A percentile compares a stretch with the other conserved stretches of the same genome.
Evolutionary conservation across 2,113 vertebrate genomes (phyloP).

Genomic region (Sisor rabdophorus): DNA sequence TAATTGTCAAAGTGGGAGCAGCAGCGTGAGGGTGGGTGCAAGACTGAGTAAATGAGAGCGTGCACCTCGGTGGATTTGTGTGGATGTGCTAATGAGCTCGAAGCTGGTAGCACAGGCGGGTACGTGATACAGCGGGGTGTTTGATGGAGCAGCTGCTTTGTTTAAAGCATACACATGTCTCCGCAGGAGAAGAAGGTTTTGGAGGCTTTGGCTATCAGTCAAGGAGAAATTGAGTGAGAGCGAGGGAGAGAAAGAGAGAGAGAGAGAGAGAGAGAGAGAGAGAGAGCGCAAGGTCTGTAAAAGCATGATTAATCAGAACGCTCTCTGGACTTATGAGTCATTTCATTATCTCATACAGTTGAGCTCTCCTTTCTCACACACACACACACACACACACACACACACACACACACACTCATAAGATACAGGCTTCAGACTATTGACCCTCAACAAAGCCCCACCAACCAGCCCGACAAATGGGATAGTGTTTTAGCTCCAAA

Average conservation of each 20-base stretch:
- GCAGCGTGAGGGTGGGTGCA: slow-evolving; percentile 24
- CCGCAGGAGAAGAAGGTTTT: slow-evolving; percentile 8
- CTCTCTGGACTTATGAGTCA: slow-evolving; percentile 68
- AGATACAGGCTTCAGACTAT: slow-evolving; percentile 63
- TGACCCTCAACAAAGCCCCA: slow-evolving; percentile 69
- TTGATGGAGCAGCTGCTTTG: slow-evolving; percentile 20
- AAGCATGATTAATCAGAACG: slow-evolving; percentile 72
- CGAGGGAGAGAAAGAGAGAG: slow-evolving; percentile 53
- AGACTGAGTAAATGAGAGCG: slow-evolving; percentile 17
- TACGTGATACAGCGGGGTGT: background rate
- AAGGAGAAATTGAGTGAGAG: slow-evolving; percentile 45
- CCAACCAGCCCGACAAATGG: slow-evolving; percentile 69
- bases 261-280: slow-evolving; percentile 43
- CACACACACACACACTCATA: slow-evolving; percentile 33
- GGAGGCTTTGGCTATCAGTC: slow-evolving; percentile 34
- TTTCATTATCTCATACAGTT: slow-evolving; percentile 68
- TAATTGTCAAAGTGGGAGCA: slow-evolving; percentile 23
- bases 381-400: slow-evolving; percentile 8
- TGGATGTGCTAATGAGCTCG: slow-evolving; percentile 41
- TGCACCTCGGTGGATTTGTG: slow-evolving; percentile 29
- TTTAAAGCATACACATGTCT: background rate
- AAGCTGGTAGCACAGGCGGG: background rate
- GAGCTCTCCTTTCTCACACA: slow-evolving; percentile 44
- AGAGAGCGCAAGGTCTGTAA: slow-evolving; percentile 60
- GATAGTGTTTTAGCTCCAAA: slow-evolving; percentile 63